phyloP scores from a whole-genome alignment of 2,797 vertebrate species.

The Salarias fasciatus region DNA sequence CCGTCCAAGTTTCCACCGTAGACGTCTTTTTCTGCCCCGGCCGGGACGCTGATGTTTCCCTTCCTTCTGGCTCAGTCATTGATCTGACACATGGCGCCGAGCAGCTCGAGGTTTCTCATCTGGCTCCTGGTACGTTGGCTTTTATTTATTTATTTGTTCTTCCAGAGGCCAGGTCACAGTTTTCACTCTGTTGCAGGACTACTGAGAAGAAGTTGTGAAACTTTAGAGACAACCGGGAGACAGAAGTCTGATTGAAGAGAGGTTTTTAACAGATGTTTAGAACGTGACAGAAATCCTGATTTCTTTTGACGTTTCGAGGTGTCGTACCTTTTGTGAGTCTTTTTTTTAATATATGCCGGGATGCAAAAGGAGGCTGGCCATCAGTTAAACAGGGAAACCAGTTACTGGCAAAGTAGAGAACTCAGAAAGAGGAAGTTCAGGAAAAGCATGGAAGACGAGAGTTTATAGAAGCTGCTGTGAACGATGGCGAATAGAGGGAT shows the following conservation, averaged over 20 bases:
- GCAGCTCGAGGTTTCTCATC: slow-evolving; percentile 1
- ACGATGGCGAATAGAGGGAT: slow-evolving; percentile 30
- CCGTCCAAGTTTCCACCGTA: neutral
- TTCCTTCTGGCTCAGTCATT: neutral
- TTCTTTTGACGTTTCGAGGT: no score
- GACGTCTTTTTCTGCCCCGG: slow-evolving; percentile 11
- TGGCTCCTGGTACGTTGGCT: neutral
- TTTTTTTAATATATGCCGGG: no score
- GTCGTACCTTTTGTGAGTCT: no score
- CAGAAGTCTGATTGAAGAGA: neutral
- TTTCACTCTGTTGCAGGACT: neutral
- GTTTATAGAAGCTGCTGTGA: slow-evolving; percentile 33
- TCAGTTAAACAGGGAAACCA: no score
- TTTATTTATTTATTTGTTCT: neutral
- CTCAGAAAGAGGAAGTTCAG: slow-evolving; percentile 18
- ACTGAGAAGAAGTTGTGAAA: slow-evolving; percentile 7
- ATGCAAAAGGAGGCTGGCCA: no score
- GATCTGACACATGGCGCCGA: slow-evolving; percentile 1
- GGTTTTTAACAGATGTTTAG: no score
- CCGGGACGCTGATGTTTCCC: slow-evolving; percentile 2
- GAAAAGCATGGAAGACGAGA: slow-evolving; percentile 31
- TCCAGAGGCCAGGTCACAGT: neutral
- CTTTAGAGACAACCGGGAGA: neutral
- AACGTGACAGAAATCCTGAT: no score
- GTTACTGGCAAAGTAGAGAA: no score